Evolutionary conservation across 2,113 vertebrate species (phyloP).

Genomic region (Oxyura jamaicensis): DNA sequence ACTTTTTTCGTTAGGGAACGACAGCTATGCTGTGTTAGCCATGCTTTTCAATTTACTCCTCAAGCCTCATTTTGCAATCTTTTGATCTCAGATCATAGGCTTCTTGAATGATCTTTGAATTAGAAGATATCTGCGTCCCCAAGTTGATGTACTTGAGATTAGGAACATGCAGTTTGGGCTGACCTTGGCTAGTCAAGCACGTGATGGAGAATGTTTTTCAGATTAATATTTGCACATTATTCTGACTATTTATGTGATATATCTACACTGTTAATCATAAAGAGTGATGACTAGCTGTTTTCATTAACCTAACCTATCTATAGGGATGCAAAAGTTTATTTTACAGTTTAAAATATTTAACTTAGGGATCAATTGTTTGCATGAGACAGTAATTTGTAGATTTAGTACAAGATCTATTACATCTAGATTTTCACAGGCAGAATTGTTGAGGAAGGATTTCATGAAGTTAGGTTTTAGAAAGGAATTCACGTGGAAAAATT

Average conservation of each 20-base stretch:
- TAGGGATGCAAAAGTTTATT: neutral
- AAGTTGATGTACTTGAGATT: neutral
- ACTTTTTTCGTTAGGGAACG: neutral
- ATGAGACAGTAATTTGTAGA: neutral
- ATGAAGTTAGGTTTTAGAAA: neutral
- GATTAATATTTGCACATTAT: accelerated
- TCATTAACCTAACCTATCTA: neutral
- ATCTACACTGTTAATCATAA: neutral
- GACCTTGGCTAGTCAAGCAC: neutral
- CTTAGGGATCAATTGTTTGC: neutral
- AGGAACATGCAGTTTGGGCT: neutral
- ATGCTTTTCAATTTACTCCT: neutral
- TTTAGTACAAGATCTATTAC: neutral
- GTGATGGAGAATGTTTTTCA: neutral
- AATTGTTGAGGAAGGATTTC: neutral
- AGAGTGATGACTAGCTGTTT: neutral
- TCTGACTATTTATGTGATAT: neutral
- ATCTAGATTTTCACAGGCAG: neutral
- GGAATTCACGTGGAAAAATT: neutral
- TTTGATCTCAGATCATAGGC: neutral
- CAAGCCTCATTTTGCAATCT: neutral
- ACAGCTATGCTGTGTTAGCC: neutral
- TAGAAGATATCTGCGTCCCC: neutral
- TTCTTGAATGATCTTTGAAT: neutral
- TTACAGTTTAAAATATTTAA: neutral